Evolutionary conservation across 1,140 invertebrate genomes (phyloP), one percentile per base, ranked within the genome.

Genomic region (Dolichoris vasculosae): DNA sequence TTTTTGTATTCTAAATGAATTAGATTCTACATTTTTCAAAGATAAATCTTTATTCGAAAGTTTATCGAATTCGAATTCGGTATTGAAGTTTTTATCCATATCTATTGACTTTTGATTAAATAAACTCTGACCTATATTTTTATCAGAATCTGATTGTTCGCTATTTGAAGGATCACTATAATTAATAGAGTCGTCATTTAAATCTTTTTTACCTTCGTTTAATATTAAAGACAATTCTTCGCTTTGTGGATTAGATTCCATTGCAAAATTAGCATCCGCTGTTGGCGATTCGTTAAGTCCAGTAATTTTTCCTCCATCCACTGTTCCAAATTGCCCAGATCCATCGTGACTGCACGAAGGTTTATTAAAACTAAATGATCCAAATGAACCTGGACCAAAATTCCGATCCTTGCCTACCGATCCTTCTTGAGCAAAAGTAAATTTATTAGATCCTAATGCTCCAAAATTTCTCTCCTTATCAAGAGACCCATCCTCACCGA

Each of bases 381-480:
- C 59, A 9, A 63, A 77, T 20, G 63, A 51, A 13, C 38, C 59
- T 32, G 80, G 64, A 20, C 80, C 64, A 71, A 82, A 82, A 59
- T 75, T 85, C 75, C 76, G 51, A 73, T 80, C 83, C 55, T 30
- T 73, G 46, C 79, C 59, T 48, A 63, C 83, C 13, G 73, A 7
- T n/a, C 40, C 59, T 75, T 85, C 80, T 32, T 71, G 48, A 55
- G 71, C 46, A 38, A 85, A 87, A 32, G 69, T 20, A 26, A 76
- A 51, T 76, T 69, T 64, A 46, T 86, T 87, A 1, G 73, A 67
- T 67, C 82, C 79, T 55, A 79, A 79, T 30, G 48, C 17, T 43
- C 46, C 51, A 79, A 87, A 88, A 67, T 80, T 86, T 43, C 55
- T 67, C 59, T 84, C 67, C 40, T 51, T 76, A 51, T 69, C 55